Percentiles rank a stretch among this genome's conserved stretches.
These are phyloP conservation scores for Alaudala cheleensis DNA, from an alignment of 2,113 vertebrate genomes.

Conservation along the genomic window DNA sequence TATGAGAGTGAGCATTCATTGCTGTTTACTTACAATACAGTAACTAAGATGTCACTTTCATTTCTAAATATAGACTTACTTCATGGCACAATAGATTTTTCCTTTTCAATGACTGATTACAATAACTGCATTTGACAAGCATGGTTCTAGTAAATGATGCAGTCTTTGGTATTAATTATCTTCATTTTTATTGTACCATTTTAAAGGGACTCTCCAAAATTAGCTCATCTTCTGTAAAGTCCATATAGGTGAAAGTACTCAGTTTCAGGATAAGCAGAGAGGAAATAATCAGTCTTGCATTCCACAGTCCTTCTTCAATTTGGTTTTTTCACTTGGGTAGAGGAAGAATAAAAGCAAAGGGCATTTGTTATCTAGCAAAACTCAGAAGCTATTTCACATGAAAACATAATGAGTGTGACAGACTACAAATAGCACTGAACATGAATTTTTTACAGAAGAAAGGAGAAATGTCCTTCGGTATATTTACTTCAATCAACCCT, in stretches of 20 bases:
- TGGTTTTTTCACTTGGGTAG: neutral
- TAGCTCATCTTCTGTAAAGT: neutral
- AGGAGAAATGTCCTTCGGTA: constrained; percentile 46
- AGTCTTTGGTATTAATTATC: neutral
- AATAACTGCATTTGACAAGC: neutral
- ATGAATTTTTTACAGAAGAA: constrained; percentile 33
- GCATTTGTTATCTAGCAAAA: constrained; percentile 54
- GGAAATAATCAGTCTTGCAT: neutral
- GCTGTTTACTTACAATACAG: neutral
- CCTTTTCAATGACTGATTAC: neutral
- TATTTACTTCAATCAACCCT: constrained; percentile 63
- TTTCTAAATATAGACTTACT: neutral
- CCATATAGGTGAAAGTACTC: neutral
- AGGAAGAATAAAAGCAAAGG: constrained; percentile 45
- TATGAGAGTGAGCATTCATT: neutral
- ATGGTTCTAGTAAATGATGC: neutral
- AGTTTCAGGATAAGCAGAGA: neutral
- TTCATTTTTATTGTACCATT: neutral
- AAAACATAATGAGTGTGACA: constrained; percentile 57
- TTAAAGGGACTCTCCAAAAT: neutral
- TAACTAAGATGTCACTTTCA: neutral
- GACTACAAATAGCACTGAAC: constrained; percentile 50
- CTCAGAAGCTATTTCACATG: constrained; percentile 48
- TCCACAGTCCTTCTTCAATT: neutral
- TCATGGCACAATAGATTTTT: neutral